phyloP scores from a whole-genome alignment of 23 tunicate genomes.

The Aplidium turbinatum region DNA sequence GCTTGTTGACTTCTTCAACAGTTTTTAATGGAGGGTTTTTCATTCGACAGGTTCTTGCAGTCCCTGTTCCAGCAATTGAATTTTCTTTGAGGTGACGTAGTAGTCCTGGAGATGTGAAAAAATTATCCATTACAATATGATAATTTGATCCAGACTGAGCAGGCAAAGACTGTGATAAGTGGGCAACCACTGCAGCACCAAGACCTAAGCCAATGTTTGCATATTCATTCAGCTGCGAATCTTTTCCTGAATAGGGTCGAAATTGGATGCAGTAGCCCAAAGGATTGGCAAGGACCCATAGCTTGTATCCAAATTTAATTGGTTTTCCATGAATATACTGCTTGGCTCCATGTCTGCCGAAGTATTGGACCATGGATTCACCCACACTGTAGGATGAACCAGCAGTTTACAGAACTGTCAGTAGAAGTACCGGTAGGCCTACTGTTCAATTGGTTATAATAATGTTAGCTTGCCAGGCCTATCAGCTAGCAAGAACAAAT shows the following conservation, averaged over 20 bases:
- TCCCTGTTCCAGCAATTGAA: constrained; percentile 6
- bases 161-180: background rate
- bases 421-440: too few relatives aligned
- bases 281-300: constrained; percentile 10
- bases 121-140: constrained; percentile 24
- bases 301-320: constrained; percentile 15
- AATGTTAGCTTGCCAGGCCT: too few relatives aligned
- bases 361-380: constrained; percentile 36
- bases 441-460: too few relatives aligned
- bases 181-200: constrained; percentile 10
- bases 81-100: background rate
- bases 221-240: background rate
- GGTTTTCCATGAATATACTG: constrained; percentile 27
- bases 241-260: constrained; percentile 24
- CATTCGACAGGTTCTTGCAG: constrained; percentile 8
- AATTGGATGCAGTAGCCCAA: constrained; percentile 14
- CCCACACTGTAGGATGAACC: too few relatives aligned
- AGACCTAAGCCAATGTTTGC: constrained; percentile 2
- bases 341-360: constrained; percentile 19
- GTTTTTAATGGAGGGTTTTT: constrained; percentile 7
- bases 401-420: too few relatives aligned
- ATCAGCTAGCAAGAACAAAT: too few relatives aligned
- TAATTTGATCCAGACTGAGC: background rate
- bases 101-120: constrained; percentile 21
- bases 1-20: constrained; percentile 2